Evolutionary conservation across 2,113 vertebrate genomes (phyloP).

Genomic region (Entomyzon cyanotis): DNA sequence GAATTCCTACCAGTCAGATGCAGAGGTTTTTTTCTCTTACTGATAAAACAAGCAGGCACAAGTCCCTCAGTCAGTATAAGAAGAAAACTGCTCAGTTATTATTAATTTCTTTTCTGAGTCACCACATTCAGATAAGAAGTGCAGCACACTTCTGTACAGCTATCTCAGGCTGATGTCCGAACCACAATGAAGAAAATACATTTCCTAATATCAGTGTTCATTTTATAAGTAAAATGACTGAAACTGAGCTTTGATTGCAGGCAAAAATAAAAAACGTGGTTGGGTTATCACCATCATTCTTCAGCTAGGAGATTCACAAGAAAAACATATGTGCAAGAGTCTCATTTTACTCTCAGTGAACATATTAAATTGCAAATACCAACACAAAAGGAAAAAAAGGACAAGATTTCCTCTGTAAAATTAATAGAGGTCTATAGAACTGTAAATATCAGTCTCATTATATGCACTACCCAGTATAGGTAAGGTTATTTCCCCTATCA

Average conservation of each 20-base stretch:
- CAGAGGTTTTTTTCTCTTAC: background rate
- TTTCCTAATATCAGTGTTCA: background rate
- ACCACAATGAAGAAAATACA: background rate
- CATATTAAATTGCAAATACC: slow-evolving; percentile 8
- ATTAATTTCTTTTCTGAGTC: background rate
- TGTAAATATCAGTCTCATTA: slow-evolving; percentile 47
- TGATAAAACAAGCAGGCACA: background rate
- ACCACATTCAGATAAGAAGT: background rate
- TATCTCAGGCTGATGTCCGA: background rate
- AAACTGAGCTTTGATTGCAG: background rate
- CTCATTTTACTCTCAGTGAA: background rate
- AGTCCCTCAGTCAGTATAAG: background rate
- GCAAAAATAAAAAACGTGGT: background rate
- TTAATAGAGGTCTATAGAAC: slow-evolving; percentile 39
- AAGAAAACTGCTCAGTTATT: background rate
- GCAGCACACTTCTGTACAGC: background rate
- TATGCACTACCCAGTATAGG: background rate
- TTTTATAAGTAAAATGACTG: background rate
- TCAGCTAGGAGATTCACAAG: background rate
- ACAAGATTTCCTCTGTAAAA: background rate
- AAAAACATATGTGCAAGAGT: background rate
- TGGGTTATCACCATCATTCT: background rate
- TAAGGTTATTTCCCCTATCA: slow-evolving; percentile 34
- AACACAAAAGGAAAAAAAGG: background rate
- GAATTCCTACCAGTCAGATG: background rate